Evolutionary conservation across 92 coral and sea anemone species (phyloP).

Genomic region (Meandrina meandrites): DNA sequence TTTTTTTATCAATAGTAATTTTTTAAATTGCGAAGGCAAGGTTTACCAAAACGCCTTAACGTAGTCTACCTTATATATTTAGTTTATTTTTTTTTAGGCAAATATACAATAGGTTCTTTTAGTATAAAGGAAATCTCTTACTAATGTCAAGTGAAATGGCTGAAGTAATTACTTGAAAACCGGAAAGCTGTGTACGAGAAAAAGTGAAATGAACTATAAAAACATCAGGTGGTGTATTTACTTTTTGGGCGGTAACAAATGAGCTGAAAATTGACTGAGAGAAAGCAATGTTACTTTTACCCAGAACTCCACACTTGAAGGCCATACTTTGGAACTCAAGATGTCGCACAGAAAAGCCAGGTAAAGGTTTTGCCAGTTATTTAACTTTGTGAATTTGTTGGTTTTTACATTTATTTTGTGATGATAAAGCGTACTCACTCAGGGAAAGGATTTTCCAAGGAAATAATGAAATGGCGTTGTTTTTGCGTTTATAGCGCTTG

Average conservation of each 20-base stretch:
- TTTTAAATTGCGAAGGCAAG: background rate
- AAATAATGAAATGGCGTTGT: background rate
- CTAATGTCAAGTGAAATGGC: too few species aligned
- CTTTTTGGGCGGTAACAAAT: background rate
- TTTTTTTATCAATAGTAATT: background rate
- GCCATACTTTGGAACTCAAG: conserved; percentile 80
- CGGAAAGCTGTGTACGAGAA: too few species aligned
- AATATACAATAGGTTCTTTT: too few species aligned
- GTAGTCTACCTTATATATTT: background rate
- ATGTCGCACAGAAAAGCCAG: conserved; percentile 77
- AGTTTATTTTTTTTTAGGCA: too few species aligned
- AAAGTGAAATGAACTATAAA: too few species aligned
- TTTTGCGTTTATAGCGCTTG: too few species aligned
- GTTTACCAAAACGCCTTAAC: background rate
- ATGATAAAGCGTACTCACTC: background rate
- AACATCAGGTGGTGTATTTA: background rate
- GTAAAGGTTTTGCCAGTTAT: background rate
- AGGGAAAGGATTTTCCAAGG: background rate
- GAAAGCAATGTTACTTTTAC: background rate
- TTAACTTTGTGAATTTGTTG: background rate
- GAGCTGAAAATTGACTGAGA: background rate
- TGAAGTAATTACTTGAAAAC: too few species aligned
- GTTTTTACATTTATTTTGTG: too few species aligned
- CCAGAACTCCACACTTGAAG: conserved; percentile 78
- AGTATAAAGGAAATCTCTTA: too few species aligned